Evolutionary conservation across 2,797 vertebrate species (phyloP), one percentile per base, ranked within the genome.

Genomic region (Hippopotamyrus pictus): DNA sequence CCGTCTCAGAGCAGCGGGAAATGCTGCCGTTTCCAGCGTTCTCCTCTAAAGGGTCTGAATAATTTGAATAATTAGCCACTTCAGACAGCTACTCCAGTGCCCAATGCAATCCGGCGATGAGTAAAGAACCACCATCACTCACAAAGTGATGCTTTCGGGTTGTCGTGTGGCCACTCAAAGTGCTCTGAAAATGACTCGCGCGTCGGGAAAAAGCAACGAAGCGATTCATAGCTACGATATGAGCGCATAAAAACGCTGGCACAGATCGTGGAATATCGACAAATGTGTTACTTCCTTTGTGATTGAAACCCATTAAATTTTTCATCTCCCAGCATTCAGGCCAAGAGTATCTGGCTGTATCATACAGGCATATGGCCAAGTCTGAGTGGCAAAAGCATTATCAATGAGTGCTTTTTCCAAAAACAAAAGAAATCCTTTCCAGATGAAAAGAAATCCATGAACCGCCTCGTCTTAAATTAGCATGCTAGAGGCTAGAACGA

Each of bases 51-150:
- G 79, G 5, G 79, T 33, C 57, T 29, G 19, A 33, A 89, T 54
- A 89, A 89, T 48, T 50, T 51, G 57, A 84, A 54, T 89, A 84
- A 89, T 83, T 22, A 89, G 79, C 88, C 54, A 83, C 53, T 84
- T 53, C 41, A 73, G 17, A 51, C 44, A 59, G 22, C 53, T 41
- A 44, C 53, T 89, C 37, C 3, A 46, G 37, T 46, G 41, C 51
- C 22, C 33, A 83, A 19, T 82, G n/a, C 69, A 79, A 79, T 44
- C 5, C 4, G n/a, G 19, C 88, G 22, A 14, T 82, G 88, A 83
- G 48, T 62, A 50, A 89, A 57, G 46, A 84, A 79, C 48, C 69
- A 4, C 17, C 33, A 33, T 88, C 69, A 53, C 14, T 88, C 41
- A 79, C 88, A 88, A 88, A 50, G 82, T 25, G 37, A 84, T 50